These are phyloP conservation scores for Hydra vulgaris DNA, from an alignment of 30 jellyfish, hydroid and myxozoan species.

Conservation along the genomic window DNA sequence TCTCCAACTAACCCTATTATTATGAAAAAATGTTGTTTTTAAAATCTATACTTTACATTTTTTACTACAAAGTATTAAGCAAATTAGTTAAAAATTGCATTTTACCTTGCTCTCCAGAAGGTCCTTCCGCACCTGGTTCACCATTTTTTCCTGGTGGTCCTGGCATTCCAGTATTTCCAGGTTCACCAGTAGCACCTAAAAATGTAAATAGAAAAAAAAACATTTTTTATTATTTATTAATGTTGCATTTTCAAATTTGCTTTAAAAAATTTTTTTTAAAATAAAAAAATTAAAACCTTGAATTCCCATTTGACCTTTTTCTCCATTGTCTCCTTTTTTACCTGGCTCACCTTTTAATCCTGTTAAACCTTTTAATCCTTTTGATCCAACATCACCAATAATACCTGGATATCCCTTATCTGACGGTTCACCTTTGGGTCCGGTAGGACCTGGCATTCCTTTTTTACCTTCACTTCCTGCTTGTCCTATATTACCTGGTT, in stretches of 20 bases:
- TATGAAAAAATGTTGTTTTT: too few species aligned
- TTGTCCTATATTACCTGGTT: constrained; percentile 1
- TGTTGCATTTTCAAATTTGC: too few species aligned
- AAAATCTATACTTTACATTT: neutral
- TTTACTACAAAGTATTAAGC: too few species aligned
- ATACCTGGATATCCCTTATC: neutral
- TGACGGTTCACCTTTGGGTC: neutral
- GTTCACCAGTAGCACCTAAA: neutral
- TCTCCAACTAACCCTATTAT: neutral
- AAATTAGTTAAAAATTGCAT: too few species aligned
- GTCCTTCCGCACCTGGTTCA: constrained; percentile 20
- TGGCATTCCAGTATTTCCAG: constrained; percentile 8
- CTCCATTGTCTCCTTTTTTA: neutral
- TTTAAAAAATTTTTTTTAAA: too few species aligned
- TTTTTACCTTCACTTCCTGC: constrained; percentile 7
- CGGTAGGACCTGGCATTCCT: neutral
- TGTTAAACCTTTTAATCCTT: neutral
- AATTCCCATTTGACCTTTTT: neutral
- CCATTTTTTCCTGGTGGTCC: constrained; percentile 22
- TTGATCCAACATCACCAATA: neutral
- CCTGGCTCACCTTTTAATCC: neutral
- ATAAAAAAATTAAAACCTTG: neutral
- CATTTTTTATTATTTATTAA: too few species aligned
- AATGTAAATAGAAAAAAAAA: too few species aligned
- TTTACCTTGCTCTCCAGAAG: neutral